Evolutionary conservation across 2,113 vertebrate genomes (phyloP), one percentile per base, ranked within the genome.

Genomic region (Phoenicopterus ruber): DNA sequence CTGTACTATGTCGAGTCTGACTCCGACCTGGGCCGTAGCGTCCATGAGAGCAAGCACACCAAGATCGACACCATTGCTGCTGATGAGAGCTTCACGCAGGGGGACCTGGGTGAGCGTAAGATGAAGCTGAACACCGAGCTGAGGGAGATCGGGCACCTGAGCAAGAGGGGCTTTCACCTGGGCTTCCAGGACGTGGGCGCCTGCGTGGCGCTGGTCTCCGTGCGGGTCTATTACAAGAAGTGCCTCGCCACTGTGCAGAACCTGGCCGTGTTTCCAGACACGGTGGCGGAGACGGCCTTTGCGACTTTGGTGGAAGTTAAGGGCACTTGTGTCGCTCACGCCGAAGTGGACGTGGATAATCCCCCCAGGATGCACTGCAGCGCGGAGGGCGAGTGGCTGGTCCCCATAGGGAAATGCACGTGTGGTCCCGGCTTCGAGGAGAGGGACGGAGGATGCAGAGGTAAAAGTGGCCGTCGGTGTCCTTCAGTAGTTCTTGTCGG

Each of bases 121-220:
- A 99, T 99, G 99, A 99, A 99, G 96, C 98, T 99, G 46, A 99
- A 99, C 98, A 99, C 99, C 0, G 99, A 99, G 96, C 99, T 99
- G 94, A 98, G 99, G 7, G 99, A 99, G 97, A 99, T 99, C 3
- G 99, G 99, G 14, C 99, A 99, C 72, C 98, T 99, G 65, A 99
- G 98, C 98, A 98, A 99, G 42, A 98, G 97, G 40, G 99, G 99
- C 83, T 99, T 99, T 97, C 99, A 99, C 96, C 97, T 99, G 98
- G 99, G 99, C 26, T 99, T 99, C 97, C 99, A 99, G 98, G 99
- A 99, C 1, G 99, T 99, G 34, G 99, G 99, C 0, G 99, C 99
- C 24, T 99, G 99, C 7, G 99, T 99, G 86, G 99, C 99, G 0
- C 98, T 99, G 62, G 99, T 99, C 66, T 99, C 99, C 0, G 99